Conservation (phyloP, 2,888 invertebrate genomes). For the Glyphotaelius pellucidus region DNA sequence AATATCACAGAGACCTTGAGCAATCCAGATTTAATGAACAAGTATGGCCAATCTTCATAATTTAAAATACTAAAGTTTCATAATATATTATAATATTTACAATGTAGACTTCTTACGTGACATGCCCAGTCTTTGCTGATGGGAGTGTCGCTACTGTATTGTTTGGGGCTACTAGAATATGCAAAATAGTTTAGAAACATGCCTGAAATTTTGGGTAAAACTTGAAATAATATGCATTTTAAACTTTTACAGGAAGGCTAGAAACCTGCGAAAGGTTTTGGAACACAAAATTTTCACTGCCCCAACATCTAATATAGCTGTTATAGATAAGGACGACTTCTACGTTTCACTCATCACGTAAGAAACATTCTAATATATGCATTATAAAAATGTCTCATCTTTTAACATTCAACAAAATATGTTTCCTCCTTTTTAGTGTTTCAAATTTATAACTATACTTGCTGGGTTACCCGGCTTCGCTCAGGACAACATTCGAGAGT, state of each 20-base stretch:
- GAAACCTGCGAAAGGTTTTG: constrained; percentile 68
- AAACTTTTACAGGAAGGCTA: constrained; percentile 67
- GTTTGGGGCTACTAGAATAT: neutral
- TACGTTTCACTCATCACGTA: constrained; percentile 84
- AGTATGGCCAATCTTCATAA: constrained; percentile 35
- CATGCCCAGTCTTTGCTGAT: neutral
- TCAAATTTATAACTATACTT: neutral
- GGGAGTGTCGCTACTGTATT: neutral
- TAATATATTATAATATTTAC: neutral
- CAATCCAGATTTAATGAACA: constrained; percentile 57
- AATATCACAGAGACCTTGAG: constrained; percentile 41
- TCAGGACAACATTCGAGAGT: too few relatives aligned
- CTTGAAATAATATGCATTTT: neutral
- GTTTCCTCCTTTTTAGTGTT: neutral
- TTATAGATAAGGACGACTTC: constrained; percentile 81
- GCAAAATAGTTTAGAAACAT: neutral
- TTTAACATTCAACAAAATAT: neutral
- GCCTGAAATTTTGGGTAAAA: too few relatives aligned
- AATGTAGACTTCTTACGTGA: neutral
- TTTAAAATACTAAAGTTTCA: neutral
- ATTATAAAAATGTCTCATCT: neutral
- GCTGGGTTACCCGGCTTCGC: too few relatives aligned
- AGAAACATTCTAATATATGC: constrained; percentile 67
- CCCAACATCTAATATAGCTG: constrained; percentile 80
- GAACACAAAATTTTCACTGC: constrained; percentile 69